Percentiles rank a stretch among this genome's conserved stretches.
These are phyloP conservation scores for Heliocidaris tuberculata DNA, from an alignment of 35 echinoderm and acorn worm species.

Conservation along the genomic window DNA sequence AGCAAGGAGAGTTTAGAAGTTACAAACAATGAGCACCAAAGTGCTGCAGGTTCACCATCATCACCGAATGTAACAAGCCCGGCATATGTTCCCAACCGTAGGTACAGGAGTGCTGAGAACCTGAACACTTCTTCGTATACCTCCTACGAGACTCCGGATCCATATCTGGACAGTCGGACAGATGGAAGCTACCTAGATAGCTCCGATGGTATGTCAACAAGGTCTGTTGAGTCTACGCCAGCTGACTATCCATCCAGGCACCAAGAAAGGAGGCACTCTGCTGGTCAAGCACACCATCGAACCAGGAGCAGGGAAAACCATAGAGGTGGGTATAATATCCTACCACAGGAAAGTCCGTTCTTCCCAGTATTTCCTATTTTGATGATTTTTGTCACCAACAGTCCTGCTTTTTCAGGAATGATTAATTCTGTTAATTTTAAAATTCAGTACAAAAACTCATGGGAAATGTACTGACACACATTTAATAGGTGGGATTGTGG, in stretches of 20 bases:
- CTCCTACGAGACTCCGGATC: constrained; percentile 43
- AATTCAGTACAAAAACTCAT: too few species aligned
- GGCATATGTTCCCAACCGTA: constrained; percentile 14
- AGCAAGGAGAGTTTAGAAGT: constrained; percentile 42
- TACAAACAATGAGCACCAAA: neutral
- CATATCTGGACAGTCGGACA: constrained; percentile 48
- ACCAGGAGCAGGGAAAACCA: constrained; percentile 48
- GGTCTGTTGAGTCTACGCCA: constrained; percentile 29
- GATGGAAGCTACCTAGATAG: constrained; percentile 41
- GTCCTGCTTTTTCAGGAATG: too few species aligned
- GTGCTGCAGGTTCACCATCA: neutral
- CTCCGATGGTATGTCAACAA: constrained; percentile 27
- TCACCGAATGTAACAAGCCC: neutral
- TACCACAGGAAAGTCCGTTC: neutral
- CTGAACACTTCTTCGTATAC: constrained; percentile 45
- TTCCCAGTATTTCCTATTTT: too few species aligned
- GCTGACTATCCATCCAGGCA: constrained; percentile 20
- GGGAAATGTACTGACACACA: too few species aligned
- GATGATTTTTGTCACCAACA: too few species aligned
- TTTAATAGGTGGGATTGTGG: too few species aligned
- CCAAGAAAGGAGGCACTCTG: constrained; percentile 60
- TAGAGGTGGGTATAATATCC: constrained; percentile 64
- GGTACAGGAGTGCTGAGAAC: constrained; percentile 77
- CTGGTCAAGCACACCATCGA: constrained; percentile 58
- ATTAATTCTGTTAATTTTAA: too few species aligned